These are phyloP conservation scores for Centruroides sculpturatus DNA, from an alignment of 1,140 invertebrate species.

Conservation along the genomic window DNA sequence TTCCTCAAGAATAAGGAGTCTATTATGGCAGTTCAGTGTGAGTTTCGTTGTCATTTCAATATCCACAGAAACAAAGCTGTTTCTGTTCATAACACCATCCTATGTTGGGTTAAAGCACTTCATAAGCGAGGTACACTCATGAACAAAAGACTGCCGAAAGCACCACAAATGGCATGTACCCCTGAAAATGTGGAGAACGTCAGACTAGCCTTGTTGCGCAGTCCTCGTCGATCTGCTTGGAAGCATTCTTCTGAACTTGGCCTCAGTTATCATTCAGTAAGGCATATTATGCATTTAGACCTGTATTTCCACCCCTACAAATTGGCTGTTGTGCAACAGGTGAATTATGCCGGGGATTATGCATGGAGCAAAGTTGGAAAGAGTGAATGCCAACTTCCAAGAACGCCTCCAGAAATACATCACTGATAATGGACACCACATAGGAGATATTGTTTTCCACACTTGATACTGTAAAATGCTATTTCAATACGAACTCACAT, in stretches of 20 bases:
- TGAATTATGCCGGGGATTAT: not conserved
- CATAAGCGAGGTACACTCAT: too few relatives aligned
- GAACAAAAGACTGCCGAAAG: not conserved
- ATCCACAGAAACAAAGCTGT: not conserved
- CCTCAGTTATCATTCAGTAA: not conserved
- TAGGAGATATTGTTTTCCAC: too few relatives aligned
- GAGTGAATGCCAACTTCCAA: too few relatives aligned
- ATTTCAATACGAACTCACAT: too few relatives aligned
- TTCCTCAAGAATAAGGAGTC: too few relatives aligned
- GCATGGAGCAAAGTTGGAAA: too few relatives aligned
- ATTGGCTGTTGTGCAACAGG: not conserved
- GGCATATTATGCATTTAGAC: not conserved
- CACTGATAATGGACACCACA: too few relatives aligned
- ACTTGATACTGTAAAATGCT: too few relatives aligned
- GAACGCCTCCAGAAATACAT: too few relatives aligned
- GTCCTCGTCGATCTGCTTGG: not conserved
- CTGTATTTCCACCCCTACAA: not conserved
- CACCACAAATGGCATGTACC: not conserved
- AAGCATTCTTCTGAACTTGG: not conserved
- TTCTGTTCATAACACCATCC: too few relatives aligned
- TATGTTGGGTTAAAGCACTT: too few relatives aligned
- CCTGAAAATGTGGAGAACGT: not conserved
- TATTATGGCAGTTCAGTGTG: too few relatives aligned
- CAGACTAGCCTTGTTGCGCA: not conserved
- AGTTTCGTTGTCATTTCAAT: not conserved